Base-by-base conservation (phyloP, 2,888 invertebrate species). In the Electrophaes corylata region DNA sequence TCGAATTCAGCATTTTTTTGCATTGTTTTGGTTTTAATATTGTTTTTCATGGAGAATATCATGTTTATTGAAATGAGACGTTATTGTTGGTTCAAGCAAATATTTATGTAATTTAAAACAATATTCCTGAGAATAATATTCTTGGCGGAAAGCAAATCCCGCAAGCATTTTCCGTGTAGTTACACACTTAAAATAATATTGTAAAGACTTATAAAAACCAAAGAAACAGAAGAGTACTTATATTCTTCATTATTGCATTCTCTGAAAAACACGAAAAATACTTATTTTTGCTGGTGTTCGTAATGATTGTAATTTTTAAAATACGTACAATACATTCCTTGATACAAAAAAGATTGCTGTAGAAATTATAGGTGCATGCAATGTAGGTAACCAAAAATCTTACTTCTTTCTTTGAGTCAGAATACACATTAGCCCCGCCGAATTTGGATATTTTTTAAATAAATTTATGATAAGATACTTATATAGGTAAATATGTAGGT, bases 121-220 rank as follows among this genome's bases (percentile, higher is more conserved):
- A n/a, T n/a, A n/a, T n/a, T n/a, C n/a, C n/a, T n/a, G n/a, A n/a
- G n/a, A n/a, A n/a, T n/a, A n/a, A n/a, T n/a, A n/a, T n/a, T n/a
- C n/a, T n/a, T n/a, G n/a, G n/a, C n/a, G n/a, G n/a, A n/a, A n/a
- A n/a, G n/a, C n/a, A n/a, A n/a, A n/a, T n/a, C n/a, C n/a, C n/a
- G n/a, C n/a, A n/a, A n/a, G n/a, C n/a, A n/a, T n/a, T n/a, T n/a
- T n/a, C n/a, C n/a, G n/a, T n/a, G n/a, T n/a, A n/a, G n/a, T n/a
- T n/a, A n/a, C n/a, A n/a, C n/a, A n/a, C n/a, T n/a, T n/a, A n/a
- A n/a, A n/a, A n/a, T n/a, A n/a, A n/a, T n/a, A n/a, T n/a, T n/a
- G n/a, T n/a, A n/a, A 52, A 53, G 53, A 54, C 53, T 46, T 46
- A 20, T 33, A 46, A 10, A 51, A 40, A 40, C 53, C 53, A 54